Percentiles rank a stretch among this genome's conserved stretches.
phyloP scores from a whole-genome alignment of 2,113 vertebrate species.

The Phylloscopus whistleri region DNA sequence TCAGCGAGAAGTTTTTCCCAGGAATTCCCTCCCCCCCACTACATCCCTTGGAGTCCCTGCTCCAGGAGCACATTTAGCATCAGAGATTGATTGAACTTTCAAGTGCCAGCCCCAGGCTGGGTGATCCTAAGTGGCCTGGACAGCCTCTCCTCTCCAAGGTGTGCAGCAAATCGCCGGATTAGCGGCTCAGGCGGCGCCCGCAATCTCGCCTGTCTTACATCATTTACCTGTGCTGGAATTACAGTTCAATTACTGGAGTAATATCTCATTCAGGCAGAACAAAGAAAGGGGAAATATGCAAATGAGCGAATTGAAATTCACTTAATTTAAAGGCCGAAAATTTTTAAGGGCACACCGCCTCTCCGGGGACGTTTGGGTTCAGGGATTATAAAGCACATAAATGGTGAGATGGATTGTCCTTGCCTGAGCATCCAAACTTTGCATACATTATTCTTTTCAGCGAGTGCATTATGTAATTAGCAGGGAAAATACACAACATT shows the following conservation, averaged over 20 bases:
- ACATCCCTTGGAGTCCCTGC: accelerated
- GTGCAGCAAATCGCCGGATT: background rate
- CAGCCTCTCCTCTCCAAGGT: background rate
- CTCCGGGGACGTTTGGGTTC: background rate
- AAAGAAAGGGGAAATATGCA: background rate
- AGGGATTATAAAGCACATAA: background rate
- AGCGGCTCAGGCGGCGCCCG: background rate
- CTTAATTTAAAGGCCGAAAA: background rate
- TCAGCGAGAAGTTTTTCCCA: accelerated
- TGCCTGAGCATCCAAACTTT: background rate
- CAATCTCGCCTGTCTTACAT: background rate
- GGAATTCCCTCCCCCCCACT: background rate
- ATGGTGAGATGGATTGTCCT: background rate
- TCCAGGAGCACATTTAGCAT: background rate
- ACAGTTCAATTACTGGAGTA: constrained; percentile 50
- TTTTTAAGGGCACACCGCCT: background rate
- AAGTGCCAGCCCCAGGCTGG: background rate
- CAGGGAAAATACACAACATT: background rate
- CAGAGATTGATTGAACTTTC: background rate
- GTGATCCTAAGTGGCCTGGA: constrained; percentile 9
- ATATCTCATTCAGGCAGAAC: constrained; percentile 37
- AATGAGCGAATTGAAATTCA: constrained; percentile 10
- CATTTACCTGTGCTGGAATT: constrained; percentile 31
- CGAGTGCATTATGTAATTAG: background rate
- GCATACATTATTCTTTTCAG: background rate